Percentiles rank a stretch among this genome's conserved stretches.
Conservation (phyloP, 1,140 invertebrate genomes). For the Chymomyza costata region DNA sequence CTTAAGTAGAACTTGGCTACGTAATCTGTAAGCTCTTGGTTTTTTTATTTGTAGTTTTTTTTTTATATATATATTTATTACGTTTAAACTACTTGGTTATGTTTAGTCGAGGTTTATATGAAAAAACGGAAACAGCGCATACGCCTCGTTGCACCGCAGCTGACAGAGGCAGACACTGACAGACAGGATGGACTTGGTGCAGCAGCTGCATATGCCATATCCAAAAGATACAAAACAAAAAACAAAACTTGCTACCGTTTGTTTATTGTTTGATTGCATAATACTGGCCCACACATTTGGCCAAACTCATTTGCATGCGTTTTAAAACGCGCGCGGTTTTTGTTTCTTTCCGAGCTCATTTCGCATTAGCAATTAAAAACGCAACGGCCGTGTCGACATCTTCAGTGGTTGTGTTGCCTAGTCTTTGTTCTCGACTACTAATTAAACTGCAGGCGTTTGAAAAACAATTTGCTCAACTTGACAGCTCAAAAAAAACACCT, state of each 20-base stretch:
- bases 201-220: neutral
- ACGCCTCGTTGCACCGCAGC: slow-evolving; percentile 54
- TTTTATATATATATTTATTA: too few species aligned
- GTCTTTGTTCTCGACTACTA: slow-evolving; percentile 48
- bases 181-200: too few species aligned
- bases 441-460: slow-evolving; percentile 12
- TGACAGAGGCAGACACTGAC: too few species aligned
- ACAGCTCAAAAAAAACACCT: slow-evolving; percentile 14
- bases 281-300: slow-evolving; percentile 28
- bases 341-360: slow-evolving; percentile 18
- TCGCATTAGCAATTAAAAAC: slow-evolving; percentile 65
- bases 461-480: slow-evolving; percentile 27
- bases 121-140: slow-evolving; percentile 49
- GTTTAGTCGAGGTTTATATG: neutral
- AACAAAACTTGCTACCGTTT: slow-evolving; percentile 24
- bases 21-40: slow-evolving; percentile 42
- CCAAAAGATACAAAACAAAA: neutral
- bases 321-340: too few species aligned
- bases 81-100: too few species aligned
- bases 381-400: slow-evolving; percentile 49
- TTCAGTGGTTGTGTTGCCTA: slow-evolving; percentile 5
- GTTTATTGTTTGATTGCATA: slow-evolving; percentile 36
- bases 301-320: slow-evolving; percentile 54
- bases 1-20: slow-evolving; percentile 24
- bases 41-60: too few species aligned